Percentiles rank a stretch among this genome's conserved stretches.
Conservation (phyloP, 2,797 vertebrate species). For the Girardinus metallicus region DNA sequence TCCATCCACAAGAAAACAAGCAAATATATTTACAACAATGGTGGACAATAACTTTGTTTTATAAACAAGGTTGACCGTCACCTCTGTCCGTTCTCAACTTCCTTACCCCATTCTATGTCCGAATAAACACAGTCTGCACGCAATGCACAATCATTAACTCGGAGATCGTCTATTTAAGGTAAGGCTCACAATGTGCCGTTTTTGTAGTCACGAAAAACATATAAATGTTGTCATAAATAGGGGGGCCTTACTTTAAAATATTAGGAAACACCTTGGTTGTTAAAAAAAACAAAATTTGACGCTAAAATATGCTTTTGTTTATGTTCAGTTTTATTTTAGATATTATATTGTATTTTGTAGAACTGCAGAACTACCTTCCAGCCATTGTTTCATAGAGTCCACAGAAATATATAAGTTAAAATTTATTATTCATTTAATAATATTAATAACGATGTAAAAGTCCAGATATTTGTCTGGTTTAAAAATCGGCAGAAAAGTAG, state of each 20-base stretch:
- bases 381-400: background rate
- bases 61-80: slow-evolving; percentile 74
- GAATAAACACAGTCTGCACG: slow-evolving; percentile 88
- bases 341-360: background rate
- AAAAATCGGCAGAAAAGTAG: slow-evolving; percentile 6
- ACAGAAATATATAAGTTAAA: background rate
- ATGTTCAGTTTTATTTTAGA: background rate
- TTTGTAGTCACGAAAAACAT: background rate
- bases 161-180: slow-evolving; percentile 54
- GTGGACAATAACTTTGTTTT: slow-evolving; percentile 74
- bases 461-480: background rate
- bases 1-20: slow-evolving; percentile 59
- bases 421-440: background rate
- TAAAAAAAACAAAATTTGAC: background rate
- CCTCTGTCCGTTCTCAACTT: slow-evolving; percentile 80
- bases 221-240: background rate
- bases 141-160: slow-evolving; percentile 86
- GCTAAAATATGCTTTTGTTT: background rate
- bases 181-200: slow-evolving; percentile 21
- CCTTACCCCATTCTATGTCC: slow-evolving; percentile 82
- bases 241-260: background rate
- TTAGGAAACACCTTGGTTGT: background rate
- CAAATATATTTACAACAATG: background rate
- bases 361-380: background rate
- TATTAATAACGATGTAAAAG: background rate